Percentiles rank a stretch among this genome's conserved stretches.
Conservation (phyloP, 2,113 vertebrate genomes). For the Elaphurus davidianus region DNA sequence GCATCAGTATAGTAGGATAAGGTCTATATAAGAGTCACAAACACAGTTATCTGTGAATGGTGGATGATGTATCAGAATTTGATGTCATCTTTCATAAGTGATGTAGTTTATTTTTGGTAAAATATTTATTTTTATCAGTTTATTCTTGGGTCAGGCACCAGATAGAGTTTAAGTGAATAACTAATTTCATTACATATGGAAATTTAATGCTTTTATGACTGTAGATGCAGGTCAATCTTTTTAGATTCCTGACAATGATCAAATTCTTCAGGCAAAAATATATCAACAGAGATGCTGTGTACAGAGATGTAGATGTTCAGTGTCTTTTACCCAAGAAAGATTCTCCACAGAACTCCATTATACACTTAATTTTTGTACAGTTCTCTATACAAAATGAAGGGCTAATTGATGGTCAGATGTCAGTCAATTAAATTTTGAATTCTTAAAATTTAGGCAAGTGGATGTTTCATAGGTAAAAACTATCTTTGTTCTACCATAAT, state of each 20-base stretch:
- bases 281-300: background rate
- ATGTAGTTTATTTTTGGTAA: background rate
- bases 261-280: background rate
- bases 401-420: background rate
- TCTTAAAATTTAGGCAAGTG: background rate
- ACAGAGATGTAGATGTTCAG: background rate
- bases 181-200: background rate
- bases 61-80: background rate
- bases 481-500: background rate
- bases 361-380: background rate
- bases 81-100: background rate
- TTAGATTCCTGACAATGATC: background rate
- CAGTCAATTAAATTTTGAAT: background rate
- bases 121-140: background rate
- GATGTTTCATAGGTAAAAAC: background rate
- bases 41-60: background rate
- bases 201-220: background rate
- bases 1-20: background rate
- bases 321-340: background rate
- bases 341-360: background rate
- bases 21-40: background rate
- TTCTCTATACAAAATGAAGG: background rate
- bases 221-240: background rate
- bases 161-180: background rate
- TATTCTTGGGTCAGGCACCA: background rate